Evolutionary conservation across 2,888 invertebrate species (phyloP), one percentile per base, ranked within the genome.

Genomic region (Homarus gammarus): DNA sequence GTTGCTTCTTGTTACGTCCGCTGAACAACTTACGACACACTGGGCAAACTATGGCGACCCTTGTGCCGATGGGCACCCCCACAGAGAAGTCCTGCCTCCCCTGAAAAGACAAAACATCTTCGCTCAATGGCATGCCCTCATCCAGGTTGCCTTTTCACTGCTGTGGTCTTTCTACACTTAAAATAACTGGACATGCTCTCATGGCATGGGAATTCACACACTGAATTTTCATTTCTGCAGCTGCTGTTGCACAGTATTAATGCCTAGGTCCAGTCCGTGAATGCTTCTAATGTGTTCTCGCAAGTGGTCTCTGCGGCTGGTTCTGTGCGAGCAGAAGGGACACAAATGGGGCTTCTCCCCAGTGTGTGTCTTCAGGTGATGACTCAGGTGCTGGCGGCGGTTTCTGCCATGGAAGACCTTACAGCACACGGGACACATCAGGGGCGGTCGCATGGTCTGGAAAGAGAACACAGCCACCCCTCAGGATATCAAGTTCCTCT

Each of bases 1-100:
- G 89, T 75, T 91, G 91, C 72, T 79, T 89, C 89, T 91, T 91
- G 89, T 91, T 91, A 33, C 91, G 82, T 64, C 91, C 91, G 51
- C 49, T 72, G 84, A 91, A 89, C 31, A 78, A 70, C 79, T 88
- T 89, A 56, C 75, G 56, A 77, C 91, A 91, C 31, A 91, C 82
- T 49, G 91, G 89, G 75, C 91, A 91, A 40, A 78, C 81, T 68
- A 86, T 61, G 44, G 77, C 78, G 73, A 83, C 83, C 78, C 75
- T 83, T 73, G 73, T 87, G 87, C 73, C 70, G 61, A 61, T 56
- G 44, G 87, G 88, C 70, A 84, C 56, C 44, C 88, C 88, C 88
- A 83, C 88, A 49, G 88, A 78, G 84, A 88, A 84, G 77, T 88
- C 88, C 73, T 84, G 83, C 83, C 73, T 73, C 38, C 88, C 84